Conservation (phyloP, 1,140 invertebrate species). For the Ectropis grisescens region DNA sequence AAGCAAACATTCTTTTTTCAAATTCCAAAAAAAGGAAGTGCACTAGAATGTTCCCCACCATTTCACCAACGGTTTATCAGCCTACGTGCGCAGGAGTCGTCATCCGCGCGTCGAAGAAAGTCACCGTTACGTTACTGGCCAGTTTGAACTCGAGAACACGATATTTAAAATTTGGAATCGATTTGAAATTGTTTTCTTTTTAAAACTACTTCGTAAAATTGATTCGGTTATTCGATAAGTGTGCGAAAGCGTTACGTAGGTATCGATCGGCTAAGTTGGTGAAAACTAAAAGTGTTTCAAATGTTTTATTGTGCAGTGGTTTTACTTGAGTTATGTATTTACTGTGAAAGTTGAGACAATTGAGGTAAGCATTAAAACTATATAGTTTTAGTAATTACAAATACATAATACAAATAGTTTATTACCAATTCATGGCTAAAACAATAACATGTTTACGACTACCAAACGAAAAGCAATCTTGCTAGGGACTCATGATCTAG, state of each 20-base stretch:
- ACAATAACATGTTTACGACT: too few species aligned
- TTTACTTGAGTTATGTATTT: slow-evolving; percentile 6
- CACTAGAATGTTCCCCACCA: slow-evolving; percentile 20
- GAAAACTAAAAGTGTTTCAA: slow-evolving; percentile 2
- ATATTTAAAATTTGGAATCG: slow-evolving; percentile 1
- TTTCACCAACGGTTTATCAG: slow-evolving; percentile 11
- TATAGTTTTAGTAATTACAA: too few species aligned
- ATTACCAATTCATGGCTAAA: too few species aligned
- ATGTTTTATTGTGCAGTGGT: slow-evolving; percentile 1
- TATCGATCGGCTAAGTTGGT: too few species aligned
- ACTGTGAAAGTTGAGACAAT: slow-evolving; percentile 9
- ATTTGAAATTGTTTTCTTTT: too few species aligned
- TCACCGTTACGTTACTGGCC: slow-evolving; percentile 9
- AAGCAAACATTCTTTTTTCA: too few species aligned
- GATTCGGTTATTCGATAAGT: too few species aligned
- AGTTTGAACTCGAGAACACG: slow-evolving; percentile 1
- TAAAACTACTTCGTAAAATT: too few species aligned
- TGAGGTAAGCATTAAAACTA: slow-evolving; percentile 9
- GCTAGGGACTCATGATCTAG: too few species aligned
- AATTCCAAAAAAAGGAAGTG: background rate
- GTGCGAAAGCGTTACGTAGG: too few species aligned
- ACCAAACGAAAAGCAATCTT: too few species aligned
- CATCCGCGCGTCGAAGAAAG: slow-evolving; percentile 24
- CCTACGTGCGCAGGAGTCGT: slow-evolving; percentile 21
- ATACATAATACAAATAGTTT: too few species aligned